These are phyloP conservation scores for Lepus townsendii DNA, from an alignment of 2,797 vertebrate species.

Conservation along the genomic window DNA sequence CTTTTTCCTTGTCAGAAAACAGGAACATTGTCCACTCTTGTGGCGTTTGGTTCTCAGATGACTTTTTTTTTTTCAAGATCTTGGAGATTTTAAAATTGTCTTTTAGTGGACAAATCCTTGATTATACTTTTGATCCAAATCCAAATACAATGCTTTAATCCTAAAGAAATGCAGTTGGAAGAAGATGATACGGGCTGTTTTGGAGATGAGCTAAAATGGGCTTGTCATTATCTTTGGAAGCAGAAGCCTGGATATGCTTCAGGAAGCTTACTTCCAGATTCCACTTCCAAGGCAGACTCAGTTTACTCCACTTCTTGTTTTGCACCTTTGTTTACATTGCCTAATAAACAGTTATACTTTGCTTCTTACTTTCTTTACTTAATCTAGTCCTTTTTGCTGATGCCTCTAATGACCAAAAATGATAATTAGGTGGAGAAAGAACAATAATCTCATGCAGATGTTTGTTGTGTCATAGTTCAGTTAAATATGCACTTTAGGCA, in stretches of 20 bases:
- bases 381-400: not conserved
- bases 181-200: conserved; percentile 22
- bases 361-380: not conserved
- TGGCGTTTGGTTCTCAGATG: conserved; percentile 55
- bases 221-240: conserved; percentile 25
- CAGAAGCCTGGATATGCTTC: not conserved
- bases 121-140: conserved; percentile 63
- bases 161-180: conserved; percentile 62
- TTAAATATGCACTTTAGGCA: not conserved
- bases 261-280: conserved; percentile 9
- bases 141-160: conserved; percentile 45
- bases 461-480: not conserved
- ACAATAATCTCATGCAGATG: not conserved
- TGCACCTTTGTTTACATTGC: not conserved
- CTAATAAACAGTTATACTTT: not conserved
- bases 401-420: not conserved
- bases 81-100: conserved; percentile 47
- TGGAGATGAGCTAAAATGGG: conserved; percentile 55
- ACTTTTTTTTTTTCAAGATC: not conserved
- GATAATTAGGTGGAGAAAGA: not conserved
- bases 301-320: not conserved
- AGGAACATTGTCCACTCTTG: not conserved
- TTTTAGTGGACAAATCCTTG: conserved; percentile 37
- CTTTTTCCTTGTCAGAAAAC: conserved; percentile 24
- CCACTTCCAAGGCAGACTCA: not conserved